phyloP scores from a whole-genome alignment of 2,797 vertebrate species.

The Nannoperca obscura region DNA sequence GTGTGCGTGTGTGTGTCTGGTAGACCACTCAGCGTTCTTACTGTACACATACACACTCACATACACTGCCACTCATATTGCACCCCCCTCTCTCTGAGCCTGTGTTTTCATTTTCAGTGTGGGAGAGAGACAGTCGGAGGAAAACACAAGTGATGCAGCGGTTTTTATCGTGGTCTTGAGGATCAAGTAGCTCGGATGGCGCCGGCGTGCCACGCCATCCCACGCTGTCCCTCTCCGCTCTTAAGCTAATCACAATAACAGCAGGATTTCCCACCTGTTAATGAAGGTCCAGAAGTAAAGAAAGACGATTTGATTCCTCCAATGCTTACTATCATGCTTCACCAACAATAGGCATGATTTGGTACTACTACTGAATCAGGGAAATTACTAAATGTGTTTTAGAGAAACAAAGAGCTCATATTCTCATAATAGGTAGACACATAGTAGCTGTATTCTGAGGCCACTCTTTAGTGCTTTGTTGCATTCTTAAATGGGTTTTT shows the following conservation, averaged over 20 bases:
- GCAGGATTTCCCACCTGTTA: conserved; percentile 37
- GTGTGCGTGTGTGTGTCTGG: conserved; percentile 56
- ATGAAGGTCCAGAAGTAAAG: conserved; percentile 3
- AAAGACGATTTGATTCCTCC: background rate
- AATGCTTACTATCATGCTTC: background rate
- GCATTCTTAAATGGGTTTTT: background rate
- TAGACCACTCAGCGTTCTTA: conserved; percentile 68
- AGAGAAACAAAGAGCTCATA: background rate
- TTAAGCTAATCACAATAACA: conserved; percentile 54
- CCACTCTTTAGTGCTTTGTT: background rate
- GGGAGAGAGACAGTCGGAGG: conserved; percentile 43
- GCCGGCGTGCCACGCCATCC: conserved; percentile 43
- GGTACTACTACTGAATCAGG: background rate
- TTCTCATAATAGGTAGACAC: background rate
- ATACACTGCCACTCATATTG: conserved; percentile 41
- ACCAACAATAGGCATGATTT: background rate
- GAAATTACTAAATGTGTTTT: background rate
- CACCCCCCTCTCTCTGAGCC: conserved; percentile 32
- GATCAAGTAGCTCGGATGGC: conserved; percentile 46
- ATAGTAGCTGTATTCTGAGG: background rate
- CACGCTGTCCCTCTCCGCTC: conserved; percentile 34
- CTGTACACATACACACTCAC: conserved; percentile 37
- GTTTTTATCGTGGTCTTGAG: conserved; percentile 44
- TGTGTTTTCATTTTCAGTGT: conserved; percentile 65
- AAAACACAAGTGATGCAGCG: conserved; percentile 35